These are phyloP conservation scores for Chionodraco myersi DNA, from an alignment of 2,113 vertebrate species.

Conservation along the genomic window DNA sequence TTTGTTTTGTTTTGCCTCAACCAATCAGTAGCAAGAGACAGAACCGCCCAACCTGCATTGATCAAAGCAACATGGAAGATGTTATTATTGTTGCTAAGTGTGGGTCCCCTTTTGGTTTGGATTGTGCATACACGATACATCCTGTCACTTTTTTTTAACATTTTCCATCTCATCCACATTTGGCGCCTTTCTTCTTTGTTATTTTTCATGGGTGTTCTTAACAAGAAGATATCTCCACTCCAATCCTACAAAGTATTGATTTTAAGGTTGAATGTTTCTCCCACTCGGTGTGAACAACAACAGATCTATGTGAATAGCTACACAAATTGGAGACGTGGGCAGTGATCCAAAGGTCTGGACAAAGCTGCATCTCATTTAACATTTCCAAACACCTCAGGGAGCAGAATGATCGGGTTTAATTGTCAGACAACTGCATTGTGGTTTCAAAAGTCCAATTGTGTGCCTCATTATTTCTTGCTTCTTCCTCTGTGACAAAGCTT, in stretches of 20 bases:
- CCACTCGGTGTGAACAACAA: not conserved
- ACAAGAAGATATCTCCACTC: not conserved
- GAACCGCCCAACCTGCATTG: not conserved
- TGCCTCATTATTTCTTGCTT: slow-evolving; percentile 35
- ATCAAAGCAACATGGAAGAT: not conserved
- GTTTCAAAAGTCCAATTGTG: slow-evolving; percentile 16
- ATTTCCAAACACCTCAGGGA: slow-evolving; percentile 10
- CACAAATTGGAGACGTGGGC: not conserved
- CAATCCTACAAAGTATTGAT: not conserved
- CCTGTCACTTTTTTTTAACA: not conserved
- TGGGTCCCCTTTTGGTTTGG: not conserved
- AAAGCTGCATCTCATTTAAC: slow-evolving; percentile 15
- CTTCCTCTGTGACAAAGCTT: slow-evolving; percentile 33
- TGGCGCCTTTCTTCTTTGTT: not conserved
- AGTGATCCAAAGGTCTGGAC: slow-evolving; percentile 23
- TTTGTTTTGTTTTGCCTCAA: not conserved
- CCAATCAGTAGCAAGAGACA: not conserved
- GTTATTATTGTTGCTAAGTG: not conserved
- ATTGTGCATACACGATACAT: not conserved
- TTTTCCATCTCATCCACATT: not conserved
- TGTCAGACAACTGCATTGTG: slow-evolving; percentile 5
- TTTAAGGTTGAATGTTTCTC: slow-evolving; percentile 1
- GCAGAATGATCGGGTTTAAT: not conserved
- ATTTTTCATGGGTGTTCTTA: not conserved
- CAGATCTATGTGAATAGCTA: slow-evolving; percentile 3